A percentile compares a stretch with the other conserved stretches of the same genome.
phyloP scores from a whole-genome alignment of 2,113 vertebrate species.

The Pterocles orientalis region DNA sequence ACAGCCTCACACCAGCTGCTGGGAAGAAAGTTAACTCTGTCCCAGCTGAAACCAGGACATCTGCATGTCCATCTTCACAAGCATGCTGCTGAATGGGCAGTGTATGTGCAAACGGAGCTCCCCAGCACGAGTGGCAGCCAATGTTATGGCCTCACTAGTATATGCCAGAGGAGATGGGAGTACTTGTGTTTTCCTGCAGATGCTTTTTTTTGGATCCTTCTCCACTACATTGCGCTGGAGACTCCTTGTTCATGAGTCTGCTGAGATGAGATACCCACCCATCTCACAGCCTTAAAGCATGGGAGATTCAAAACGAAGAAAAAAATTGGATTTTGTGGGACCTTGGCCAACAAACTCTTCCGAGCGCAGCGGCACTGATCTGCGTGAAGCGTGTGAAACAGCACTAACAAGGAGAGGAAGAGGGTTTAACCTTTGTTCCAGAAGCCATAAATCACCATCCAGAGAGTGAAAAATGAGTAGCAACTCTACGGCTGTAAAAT shows the following conservation, averaged over 20 bases:
- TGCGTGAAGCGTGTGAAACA: background rate
- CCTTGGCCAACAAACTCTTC: background rate
- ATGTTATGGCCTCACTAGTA: background rate
- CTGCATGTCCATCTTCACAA: background rate
- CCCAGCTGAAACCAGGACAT: too few relatives aligned
- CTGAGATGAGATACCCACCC: background rate
- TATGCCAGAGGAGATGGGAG: background rate
- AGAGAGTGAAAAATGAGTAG: slow-evolving; percentile 17
- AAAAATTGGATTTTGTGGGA: background rate
- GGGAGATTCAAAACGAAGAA: background rate
- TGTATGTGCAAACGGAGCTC: background rate
- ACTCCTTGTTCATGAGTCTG: background rate
- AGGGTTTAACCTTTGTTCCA: slow-evolving; percentile 35
- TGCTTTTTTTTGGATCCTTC: background rate
- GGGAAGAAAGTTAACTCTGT: too few relatives aligned
- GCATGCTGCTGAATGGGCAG: background rate
- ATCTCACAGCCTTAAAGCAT: background rate
- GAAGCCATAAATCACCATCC: slow-evolving; percentile 2
- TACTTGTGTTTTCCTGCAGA: background rate
- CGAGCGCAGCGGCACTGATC: background rate
- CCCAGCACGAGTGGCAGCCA: background rate
- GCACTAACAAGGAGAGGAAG: slow-evolving; percentile 21
- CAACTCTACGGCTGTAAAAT: slow-evolving; percentile 9
- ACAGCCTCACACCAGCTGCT: too few relatives aligned
- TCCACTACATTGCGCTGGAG: background rate